A percentile compares a stretch with the other conserved stretches of the same genome.
Conservation (phyloP, 2,888 invertebrate species). For the Cylloceria caligata region DNA sequence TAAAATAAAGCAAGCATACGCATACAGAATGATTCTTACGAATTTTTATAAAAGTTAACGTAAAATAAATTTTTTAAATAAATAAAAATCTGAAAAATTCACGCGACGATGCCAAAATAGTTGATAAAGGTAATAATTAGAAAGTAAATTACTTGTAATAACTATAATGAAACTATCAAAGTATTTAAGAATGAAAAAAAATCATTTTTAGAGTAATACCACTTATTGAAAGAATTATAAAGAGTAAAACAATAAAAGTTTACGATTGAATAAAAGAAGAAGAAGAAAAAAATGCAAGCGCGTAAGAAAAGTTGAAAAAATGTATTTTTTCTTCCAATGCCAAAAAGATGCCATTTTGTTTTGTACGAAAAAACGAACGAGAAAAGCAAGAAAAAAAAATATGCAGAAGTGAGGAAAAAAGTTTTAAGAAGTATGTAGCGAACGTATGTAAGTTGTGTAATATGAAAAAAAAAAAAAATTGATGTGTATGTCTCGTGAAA, state of each 20-base stretch:
- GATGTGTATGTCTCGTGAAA: constrained; percentile 81
- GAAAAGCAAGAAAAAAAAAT: constrained; percentile 78
- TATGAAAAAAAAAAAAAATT: constrained; percentile 72
- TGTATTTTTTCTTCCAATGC: constrained; percentile 84
- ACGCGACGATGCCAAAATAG: constrained; percentile 84
- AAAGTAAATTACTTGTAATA: constrained; percentile 80
- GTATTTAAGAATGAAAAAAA: constrained; percentile 75
- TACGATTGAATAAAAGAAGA: constrained; percentile 74
- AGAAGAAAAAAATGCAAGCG: constrained; percentile 60
- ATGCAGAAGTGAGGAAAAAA: constrained; percentile 46
- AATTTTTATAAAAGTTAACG: constrained; percentile 66
- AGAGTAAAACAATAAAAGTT: constrained; percentile 69
- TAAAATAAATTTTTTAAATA: too few relatives aligned
- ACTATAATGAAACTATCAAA: constrained; percentile 78
- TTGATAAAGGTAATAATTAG: constrained; percentile 82
- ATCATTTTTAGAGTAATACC: constrained; percentile 76
- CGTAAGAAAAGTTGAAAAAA: constrained; percentile 68
- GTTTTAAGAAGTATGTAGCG: constrained; percentile 73
- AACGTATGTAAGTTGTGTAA: constrained; percentile 79
- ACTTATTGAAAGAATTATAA: constrained; percentile 69
- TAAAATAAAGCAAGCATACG: constrained; percentile 49
- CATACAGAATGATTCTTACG: constrained; percentile 57
- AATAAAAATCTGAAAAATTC: constrained; percentile 73
- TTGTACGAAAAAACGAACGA: constrained; percentile 80
- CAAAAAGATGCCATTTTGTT: constrained; percentile 84